These are phyloP conservation scores for Lepeophtheirus salmonis DNA, from an alignment of 1,140 invertebrate species.

Conservation along the genomic window DNA sequence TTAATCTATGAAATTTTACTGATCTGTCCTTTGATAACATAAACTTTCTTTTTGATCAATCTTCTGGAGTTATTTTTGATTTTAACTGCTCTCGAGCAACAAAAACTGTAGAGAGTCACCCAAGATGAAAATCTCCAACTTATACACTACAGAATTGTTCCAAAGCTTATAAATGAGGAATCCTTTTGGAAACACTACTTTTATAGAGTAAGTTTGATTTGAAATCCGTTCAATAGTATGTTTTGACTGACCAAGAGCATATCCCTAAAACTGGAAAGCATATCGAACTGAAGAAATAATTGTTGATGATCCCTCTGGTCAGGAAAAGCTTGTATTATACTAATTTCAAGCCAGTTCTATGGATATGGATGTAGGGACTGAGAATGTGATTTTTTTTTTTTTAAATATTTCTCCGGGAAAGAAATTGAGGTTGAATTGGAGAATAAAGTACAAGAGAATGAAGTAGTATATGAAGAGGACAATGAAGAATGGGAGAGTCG, in stretches of 20 bases:
- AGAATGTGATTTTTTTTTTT: slow-evolving; percentile 9
- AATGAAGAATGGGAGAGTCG: slow-evolving; percentile 11
- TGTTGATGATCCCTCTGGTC: neutral
- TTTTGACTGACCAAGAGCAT: neutral
- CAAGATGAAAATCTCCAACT: slow-evolving; percentile 86
- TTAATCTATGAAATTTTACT: too few relatives aligned
- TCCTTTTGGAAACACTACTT: slow-evolving; percentile 99
- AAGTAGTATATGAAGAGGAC: slow-evolving; percentile 4
- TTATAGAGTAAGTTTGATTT: slow-evolving; percentile 90
- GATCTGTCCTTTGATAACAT: slow-evolving; percentile 84
- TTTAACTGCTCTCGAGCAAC: slow-evolving; percentile 76
- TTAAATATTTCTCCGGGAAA: neutral
- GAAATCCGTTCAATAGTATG: neutral
- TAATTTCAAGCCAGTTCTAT: slow-evolving; percentile 1
- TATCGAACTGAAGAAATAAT: neutral
- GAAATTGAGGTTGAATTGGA: slow-evolving; percentile 16
- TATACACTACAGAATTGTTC: slow-evolving; percentile 96
- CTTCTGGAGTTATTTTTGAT: slow-evolving; percentile 78
- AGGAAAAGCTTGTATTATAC: slow-evolving; percentile 11
- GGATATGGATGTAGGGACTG: slow-evolving; percentile 10
- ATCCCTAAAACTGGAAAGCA: neutral
- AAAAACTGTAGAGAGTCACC: slow-evolving; percentile 73
- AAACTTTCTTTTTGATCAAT: slow-evolving; percentile 90
- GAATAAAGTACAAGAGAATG: slow-evolving; percentile 14
- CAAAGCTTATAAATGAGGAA: slow-evolving; percentile 95